A percentile compares a stretch with the other conserved stretches of the same genome.
Evolutionary conservation across 2,113 vertebrate genomes (phyloP).

Genomic region (Lepidothrix coronata): DNA sequence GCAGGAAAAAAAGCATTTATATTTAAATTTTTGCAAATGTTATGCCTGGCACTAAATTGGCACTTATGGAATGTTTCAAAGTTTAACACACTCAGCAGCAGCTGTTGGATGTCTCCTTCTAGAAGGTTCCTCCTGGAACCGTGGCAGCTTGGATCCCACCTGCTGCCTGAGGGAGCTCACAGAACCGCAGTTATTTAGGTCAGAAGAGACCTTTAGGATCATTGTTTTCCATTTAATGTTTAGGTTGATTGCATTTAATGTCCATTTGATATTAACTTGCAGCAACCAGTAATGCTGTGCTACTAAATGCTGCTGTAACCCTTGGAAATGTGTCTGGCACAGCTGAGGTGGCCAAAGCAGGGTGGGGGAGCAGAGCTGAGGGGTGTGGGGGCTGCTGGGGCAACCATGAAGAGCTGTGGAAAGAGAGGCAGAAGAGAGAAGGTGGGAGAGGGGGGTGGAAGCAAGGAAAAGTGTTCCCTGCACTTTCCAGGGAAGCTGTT

Average conservation of each 20-base stretch:
- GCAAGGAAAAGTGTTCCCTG: neutral
- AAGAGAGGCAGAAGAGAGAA: fast-evolving
- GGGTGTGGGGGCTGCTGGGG: too few species aligned
- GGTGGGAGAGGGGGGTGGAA: fast-evolving
- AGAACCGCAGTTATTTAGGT: neutral
- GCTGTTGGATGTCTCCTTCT: neutral
- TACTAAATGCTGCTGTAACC: fast-evolving
- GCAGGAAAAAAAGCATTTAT: neutral
- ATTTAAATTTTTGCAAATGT: neutral
- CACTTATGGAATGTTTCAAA: neutral
- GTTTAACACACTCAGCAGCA: neutral
- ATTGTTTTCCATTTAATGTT: fast-evolving
- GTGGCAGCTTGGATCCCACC: neutral
- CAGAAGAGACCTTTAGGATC: neutral
- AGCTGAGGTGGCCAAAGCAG: fast-evolving
- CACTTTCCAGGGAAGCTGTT: neutral
- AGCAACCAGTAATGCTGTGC: fast-evolving
- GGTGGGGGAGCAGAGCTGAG: neutral
- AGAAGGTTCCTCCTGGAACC: neutral
- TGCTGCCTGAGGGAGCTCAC: neutral
- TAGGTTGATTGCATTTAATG: neutral
- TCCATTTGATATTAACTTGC: neutral
- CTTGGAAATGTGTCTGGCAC: fast-evolving
- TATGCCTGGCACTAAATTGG: neutral
- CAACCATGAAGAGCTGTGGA: too few species aligned